Evolutionary conservation across 2,888 invertebrate species (phyloP).

Genomic region (Polylopha cassiicola): DNA sequence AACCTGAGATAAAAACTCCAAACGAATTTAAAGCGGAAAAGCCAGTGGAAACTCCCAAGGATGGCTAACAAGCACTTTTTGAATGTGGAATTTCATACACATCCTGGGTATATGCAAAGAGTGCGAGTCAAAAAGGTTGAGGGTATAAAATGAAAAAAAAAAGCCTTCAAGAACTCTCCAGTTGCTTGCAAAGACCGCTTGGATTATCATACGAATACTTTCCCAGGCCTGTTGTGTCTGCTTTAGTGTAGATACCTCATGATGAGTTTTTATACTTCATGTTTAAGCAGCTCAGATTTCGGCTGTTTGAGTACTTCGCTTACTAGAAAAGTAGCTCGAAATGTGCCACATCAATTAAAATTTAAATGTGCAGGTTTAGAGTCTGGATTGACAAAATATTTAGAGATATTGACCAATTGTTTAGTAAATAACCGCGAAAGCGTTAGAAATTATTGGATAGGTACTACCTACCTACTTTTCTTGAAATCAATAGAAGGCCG

Average conservation of each 20-base stretch:
- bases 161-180: conserved; percentile 38
- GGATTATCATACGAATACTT: conserved; percentile 38
- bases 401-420: too few relatives aligned
- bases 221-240: conserved; percentile 34
- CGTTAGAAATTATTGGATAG: too few relatives aligned
- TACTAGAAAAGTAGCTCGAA: too few relatives aligned
- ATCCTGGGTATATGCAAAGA: conserved; percentile 41
- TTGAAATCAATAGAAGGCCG: too few relatives aligned
- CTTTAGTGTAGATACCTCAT: conserved; percentile 31
- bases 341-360: too few relatives aligned
- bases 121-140: conserved; percentile 46
- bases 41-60: conserved; percentile 26
- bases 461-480: too few relatives aligned
- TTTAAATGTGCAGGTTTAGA: too few relatives aligned
- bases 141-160: conserved; percentile 45
- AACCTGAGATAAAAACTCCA: conserved; percentile 9
- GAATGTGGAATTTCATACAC: conserved; percentile 36
- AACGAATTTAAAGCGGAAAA: conserved; percentile 10
- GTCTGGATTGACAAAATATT: too few relatives aligned
- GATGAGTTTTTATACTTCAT: conserved; percentile 22
- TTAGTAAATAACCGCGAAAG: too few relatives aligned
- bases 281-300: conserved; percentile 14
- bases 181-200: conserved; percentile 34
- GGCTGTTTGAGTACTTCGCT: too few relatives aligned
- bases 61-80: conserved; percentile 35